These are phyloP conservation scores for Anguilla marmorata DNA, from an alignment of 2,797 vertebrate species.

Conservation along the genomic window DNA sequence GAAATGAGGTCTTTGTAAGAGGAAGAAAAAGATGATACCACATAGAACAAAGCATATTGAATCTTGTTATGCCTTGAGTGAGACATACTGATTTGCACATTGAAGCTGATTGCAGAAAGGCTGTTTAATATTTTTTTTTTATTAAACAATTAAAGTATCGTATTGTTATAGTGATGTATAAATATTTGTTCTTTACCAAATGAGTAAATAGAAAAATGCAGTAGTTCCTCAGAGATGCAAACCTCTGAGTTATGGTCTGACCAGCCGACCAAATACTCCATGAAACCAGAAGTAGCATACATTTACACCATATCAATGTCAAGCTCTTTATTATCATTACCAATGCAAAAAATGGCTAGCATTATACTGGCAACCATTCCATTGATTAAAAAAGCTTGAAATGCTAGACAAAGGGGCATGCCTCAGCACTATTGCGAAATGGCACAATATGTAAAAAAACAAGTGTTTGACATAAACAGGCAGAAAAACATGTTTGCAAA, in stretches of 20 bases:
- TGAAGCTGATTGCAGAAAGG: neutral
- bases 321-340: too few relatives aligned
- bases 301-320: too few relatives aligned
- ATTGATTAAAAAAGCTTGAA: neutral
- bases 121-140: neutral
- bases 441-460: neutral
- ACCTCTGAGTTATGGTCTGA: too few relatives aligned
- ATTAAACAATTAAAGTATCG: neutral
- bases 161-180: neutral
- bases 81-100: neutral
- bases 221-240: too few relatives aligned
- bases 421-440: neutral
- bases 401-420: too few relatives aligned
- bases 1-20: slow-evolving; percentile 9
- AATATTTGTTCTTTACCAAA: too few relatives aligned
- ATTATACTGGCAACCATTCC: neutral
- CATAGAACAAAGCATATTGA: neutral
- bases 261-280: too few relatives aligned
- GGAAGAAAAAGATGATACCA: slow-evolving; percentile 1
- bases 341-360: neutral
- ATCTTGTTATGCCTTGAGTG: neutral
- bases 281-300: too few relatives aligned
- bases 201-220: too few relatives aligned
- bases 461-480: neutral
- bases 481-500: too few relatives aligned